phyloP scores from a whole-genome alignment of 2,888 invertebrate species.

The Lepidocyrtinus sp. region DNA sequence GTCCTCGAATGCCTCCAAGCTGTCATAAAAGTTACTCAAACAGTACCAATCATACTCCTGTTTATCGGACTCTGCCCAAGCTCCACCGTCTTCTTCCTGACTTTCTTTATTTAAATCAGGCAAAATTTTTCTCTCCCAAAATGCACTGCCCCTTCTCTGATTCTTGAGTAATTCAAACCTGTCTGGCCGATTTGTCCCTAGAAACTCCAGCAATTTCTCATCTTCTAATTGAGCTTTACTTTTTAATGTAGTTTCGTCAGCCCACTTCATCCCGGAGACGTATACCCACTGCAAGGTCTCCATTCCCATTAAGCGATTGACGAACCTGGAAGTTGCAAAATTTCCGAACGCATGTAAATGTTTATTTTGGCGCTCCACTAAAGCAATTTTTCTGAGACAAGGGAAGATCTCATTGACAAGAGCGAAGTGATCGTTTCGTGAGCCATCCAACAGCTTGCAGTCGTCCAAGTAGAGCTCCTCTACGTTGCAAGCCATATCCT shows the following conservation, averaged over 20 bases:
- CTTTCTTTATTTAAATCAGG: constrained; percentile 24
- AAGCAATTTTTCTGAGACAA: not conserved
- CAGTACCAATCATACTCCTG: constrained; percentile 35
- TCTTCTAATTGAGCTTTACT: not conserved
- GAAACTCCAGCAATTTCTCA: constrained; percentile 6
- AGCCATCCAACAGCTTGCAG: not conserved
- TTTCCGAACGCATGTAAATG: too few species aligned
- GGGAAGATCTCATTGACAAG: constrained; percentile 30
- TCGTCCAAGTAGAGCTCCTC: constrained; percentile 36
- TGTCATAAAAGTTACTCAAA: constrained; percentile 31
- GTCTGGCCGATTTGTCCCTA: not conserved
- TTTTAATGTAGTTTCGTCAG: not conserved
- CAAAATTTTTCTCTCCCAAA: constrained; percentile 20
- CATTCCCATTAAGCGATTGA: constrained; percentile 23
- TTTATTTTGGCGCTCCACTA: constrained; percentile 18
- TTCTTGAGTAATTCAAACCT: constrained; percentile 18
- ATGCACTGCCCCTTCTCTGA: not conserved
- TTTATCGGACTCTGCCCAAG: constrained; percentile 24
- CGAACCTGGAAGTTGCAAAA: constrained; percentile 17
- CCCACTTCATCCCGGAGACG: constrained; percentile 33
- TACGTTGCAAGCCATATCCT: not conserved
- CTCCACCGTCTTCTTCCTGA: constrained; percentile 21
- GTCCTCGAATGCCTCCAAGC: constrained; percentile 29
- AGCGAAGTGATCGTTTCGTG: not conserved
- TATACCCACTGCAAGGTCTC: constrained; percentile 7